phyloP scores from a whole-genome alignment of 2,113 vertebrate species.

The Nothobranchius kuhntae region DNA sequence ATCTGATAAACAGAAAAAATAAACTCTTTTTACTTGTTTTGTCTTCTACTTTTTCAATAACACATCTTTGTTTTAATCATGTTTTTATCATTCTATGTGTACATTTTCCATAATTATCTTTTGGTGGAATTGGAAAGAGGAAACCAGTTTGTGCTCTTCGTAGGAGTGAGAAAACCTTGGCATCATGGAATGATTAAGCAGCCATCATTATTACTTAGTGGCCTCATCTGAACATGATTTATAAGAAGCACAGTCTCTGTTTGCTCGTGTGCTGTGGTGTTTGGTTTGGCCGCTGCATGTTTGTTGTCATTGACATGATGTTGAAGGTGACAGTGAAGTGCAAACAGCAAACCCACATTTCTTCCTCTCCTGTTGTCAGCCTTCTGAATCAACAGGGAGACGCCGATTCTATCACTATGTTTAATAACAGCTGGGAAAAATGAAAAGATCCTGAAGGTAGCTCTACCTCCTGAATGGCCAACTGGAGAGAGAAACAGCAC shows the following conservation, averaged over 20 bases:
- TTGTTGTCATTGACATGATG: conserved; percentile 26
- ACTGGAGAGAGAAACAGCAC: conserved; percentile 70
- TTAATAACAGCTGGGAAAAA: conserved; percentile 78
- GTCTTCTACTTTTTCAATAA: too few species aligned
- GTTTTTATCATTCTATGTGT: too few species aligned
- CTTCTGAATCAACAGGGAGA: conserved; percentile 59
- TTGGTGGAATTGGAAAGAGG: too few species aligned
- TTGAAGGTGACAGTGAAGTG: conserved; percentile 33
- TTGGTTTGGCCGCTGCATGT: conserved; percentile 1
- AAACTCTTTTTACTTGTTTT: too few species aligned
- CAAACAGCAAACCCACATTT: conserved; percentile 41
- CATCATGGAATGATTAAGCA: too few species aligned
- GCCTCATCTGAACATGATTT: too few species aligned
- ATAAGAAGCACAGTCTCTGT: not conserved
- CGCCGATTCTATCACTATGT: conserved; percentile 62
- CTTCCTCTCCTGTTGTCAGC: conserved; percentile 44
- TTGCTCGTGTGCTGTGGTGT: not conserved
- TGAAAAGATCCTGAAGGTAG: conserved; percentile 76
- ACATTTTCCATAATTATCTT: too few species aligned
- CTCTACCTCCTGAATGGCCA: conserved; percentile 70
- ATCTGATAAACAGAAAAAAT: too few species aligned
- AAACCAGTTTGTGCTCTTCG: too few species aligned
- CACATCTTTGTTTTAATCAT: too few species aligned
- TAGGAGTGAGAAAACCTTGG: too few species aligned
- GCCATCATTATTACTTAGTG: too few species aligned